These are phyloP conservation scores for Disparrhopalites patrizii DNA, from an alignment of 2,888 invertebrate genomes.

Conservation along the genomic window DNA sequence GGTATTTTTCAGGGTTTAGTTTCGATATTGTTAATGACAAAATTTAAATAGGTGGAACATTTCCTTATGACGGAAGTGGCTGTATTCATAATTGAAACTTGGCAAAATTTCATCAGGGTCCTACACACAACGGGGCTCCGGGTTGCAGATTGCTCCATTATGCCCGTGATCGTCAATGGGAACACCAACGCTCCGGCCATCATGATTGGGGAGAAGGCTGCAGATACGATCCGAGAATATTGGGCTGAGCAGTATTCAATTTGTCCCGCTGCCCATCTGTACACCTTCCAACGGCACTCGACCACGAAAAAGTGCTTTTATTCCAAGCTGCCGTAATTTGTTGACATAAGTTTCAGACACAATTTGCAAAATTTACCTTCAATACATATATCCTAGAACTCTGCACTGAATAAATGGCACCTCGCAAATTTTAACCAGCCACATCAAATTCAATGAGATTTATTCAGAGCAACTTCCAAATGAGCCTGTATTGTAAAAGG, in stretches of 20 bases:
- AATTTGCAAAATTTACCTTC: too few species aligned
- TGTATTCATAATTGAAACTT: background rate
- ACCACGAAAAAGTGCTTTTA: conserved; percentile 1
- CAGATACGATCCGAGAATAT: conserved; percentile 3
- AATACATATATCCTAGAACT: too few species aligned
- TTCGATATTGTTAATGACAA: background rate
- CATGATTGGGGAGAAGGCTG: conserved; percentile 7
- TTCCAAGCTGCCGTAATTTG: background rate
- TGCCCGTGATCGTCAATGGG: conserved; percentile 11
- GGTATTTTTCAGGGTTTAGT: conserved; percentile 27
- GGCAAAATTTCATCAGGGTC: background rate
- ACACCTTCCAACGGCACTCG: background rate
- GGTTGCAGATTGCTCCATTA: conserved; percentile 2
- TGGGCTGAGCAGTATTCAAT: conserved; percentile 4
- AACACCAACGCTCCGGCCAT: conserved; percentile 5
- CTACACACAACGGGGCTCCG: background rate
- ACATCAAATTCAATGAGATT: too few species aligned
- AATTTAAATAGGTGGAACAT: too few species aligned
- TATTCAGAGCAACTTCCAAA: too few species aligned
- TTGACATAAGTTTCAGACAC: too few species aligned
- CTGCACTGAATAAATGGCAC: too few species aligned
- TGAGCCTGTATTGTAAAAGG: too few species aligned
- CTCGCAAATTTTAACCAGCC: too few species aligned
- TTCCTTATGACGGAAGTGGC: too few species aligned
- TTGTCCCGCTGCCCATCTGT: background rate